A percentile compares a stretch with the other conserved stretches of the same genome.
Conservation (phyloP, 2,113 vertebrate genomes). For the Pseudolaguvia tuberculata region DNA sequence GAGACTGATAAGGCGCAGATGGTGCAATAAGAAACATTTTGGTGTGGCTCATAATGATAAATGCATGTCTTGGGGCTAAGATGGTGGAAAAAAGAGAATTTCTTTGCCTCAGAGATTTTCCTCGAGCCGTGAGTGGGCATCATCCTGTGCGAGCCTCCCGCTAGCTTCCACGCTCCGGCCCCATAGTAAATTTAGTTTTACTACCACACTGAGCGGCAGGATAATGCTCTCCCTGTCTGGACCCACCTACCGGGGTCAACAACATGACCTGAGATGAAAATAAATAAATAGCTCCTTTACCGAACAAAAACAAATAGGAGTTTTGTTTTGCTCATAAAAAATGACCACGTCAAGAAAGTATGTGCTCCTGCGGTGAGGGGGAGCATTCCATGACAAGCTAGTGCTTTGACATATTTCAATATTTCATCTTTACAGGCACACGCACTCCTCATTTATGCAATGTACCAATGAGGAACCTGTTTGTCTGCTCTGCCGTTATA, state of each 20-base stretch:
- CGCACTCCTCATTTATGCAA: conserved; percentile 8
- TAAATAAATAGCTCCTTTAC: conserved; percentile 58
- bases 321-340: conserved; percentile 58
- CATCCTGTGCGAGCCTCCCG: conserved; percentile 48
- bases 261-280: conserved; percentile 53
- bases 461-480: conserved; percentile 24
- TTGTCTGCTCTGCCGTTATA: not conserved
- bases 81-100: conserved; percentile 42
- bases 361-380: conserved; percentile 47
- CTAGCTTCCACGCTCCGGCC: conserved; percentile 46
- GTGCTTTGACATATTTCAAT: conserved; percentile 37
- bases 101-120: conserved; percentile 47
- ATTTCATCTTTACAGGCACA: conserved; percentile 47
- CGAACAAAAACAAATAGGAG: conserved; percentile 56
- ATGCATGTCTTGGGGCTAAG: conserved; percentile 26
- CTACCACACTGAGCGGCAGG: conserved; percentile 49
- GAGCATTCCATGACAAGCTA: conserved; percentile 36
- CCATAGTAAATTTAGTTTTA: conserved; percentile 58
- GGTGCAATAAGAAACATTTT: conserved; percentile 31
- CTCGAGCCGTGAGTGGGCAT: conserved; percentile 48
- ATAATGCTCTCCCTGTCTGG: conserved; percentile 57
- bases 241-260: conserved; percentile 50
- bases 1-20: conserved; percentile 24
- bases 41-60: conserved; percentile 32
- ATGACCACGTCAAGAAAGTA: conserved; percentile 52